Conservation (phyloP, 2,113 vertebrate genomes). For the Lasiurus borealis region DNA sequence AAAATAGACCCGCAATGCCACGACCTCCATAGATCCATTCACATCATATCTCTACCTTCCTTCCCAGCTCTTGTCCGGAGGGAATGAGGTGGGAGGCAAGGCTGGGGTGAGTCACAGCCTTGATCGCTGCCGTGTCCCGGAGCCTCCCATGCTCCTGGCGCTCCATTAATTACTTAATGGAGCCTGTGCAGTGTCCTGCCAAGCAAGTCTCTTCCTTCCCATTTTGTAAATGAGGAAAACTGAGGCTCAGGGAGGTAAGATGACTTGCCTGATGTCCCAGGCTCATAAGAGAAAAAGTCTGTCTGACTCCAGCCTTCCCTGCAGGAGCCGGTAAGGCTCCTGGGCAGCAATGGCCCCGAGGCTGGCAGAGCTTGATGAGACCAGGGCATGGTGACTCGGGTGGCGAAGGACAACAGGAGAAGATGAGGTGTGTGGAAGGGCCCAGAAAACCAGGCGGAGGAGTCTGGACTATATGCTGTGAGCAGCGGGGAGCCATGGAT, state of each 20-base stretch:
- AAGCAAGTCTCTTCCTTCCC: constrained; percentile 54
- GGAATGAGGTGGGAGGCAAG: constrained; percentile 6
- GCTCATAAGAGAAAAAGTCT: background rate
- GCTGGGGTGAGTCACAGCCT: constrained; percentile 26
- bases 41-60: constrained; percentile 1
- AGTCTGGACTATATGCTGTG: background rate
- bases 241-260: constrained; percentile 63
- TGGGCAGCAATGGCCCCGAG: background rate
- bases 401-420: background rate
- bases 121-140: background rate
- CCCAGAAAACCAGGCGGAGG: background rate
- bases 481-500: background rate
- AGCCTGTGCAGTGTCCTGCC: constrained; percentile 47
- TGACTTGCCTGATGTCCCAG: constrained; percentile 57
- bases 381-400: background rate
- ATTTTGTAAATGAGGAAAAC: constrained; percentile 40
- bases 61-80: background rate
- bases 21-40: background rate
- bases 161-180: constrained; percentile 62
- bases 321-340: background rate
- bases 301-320: background rate
- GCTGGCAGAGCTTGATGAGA: background rate
- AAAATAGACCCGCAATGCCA: background rate
- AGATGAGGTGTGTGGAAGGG: background rate
- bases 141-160: background rate